Evolutionary conservation across 2,797 vertebrate genomes (phyloP), one percentile per base, ranked within the genome.

Genomic region (Periparus ater): DNA sequence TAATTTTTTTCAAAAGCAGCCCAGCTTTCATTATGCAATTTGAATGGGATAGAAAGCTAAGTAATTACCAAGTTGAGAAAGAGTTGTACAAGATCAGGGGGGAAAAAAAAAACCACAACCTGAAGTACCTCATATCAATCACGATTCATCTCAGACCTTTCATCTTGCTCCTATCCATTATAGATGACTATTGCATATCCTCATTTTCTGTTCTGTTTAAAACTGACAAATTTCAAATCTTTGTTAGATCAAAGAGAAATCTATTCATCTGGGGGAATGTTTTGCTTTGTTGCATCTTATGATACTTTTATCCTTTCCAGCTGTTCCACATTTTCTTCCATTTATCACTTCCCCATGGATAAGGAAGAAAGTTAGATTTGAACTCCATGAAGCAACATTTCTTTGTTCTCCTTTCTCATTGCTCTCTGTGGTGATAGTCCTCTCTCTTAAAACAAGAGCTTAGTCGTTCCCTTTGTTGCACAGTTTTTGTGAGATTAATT

Each of bases 181-280:
- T 16, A 68, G 45, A 73, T 75, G 14, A 75, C 42, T 87, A 11
- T 63, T 60, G 32, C 30, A 21, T 66, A 70, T 53, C 76, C 61
- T 81, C 29, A 27, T 93, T 67, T 89, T 89, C 42, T 85, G 44
- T 70, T 92, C 71, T 74, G 42, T 77, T 92, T 85, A 83, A 90
- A 89, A 88, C 21, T 78, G 79, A 73, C 38, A 62, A 32, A 70
- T 76, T 88, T 87, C 30, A 82, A 44, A 40, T 79, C 36, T 82
- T 66, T 58, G 26, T 72, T 74, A 81, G 58, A 96, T 92, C 79
- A 94, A 93, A 95, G 63, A 29, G 40, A 95, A 88, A 29, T 42
- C 32, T 81, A 1, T 67, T 94, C 85, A 84, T 81, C 67, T 57
- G 38, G 73, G 62, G 27, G 22, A 53, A 45, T 61, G 25, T 79